Percentiles rank a stretch among this genome's conserved stretches.
These are phyloP conservation scores for Cerceris ruficornis DNA, from an alignment of 2,888 invertebrate species.

Conservation along the genomic window DNA sequence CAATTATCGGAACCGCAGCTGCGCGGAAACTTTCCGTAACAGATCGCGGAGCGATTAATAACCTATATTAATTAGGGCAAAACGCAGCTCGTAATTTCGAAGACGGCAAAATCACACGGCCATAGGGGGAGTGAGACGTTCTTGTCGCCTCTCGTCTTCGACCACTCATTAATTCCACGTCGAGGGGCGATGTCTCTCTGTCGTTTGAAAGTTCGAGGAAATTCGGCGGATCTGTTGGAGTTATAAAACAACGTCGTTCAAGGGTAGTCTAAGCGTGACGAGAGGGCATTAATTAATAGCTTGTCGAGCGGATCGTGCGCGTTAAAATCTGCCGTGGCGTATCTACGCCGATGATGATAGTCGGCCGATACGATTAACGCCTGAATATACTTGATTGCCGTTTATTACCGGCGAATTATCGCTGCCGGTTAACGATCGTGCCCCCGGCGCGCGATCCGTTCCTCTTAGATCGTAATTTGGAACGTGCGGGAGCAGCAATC, in stretches of 20 bases:
- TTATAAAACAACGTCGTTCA: constrained; percentile 27
- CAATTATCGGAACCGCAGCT: constrained; percentile 66
- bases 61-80: constrained; percentile 68
- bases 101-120: constrained; percentile 60
- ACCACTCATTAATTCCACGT: constrained; percentile 60
- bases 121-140: background rate
- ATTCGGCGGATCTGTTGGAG: background rate
- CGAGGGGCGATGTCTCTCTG: constrained; percentile 19
- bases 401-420: constrained; percentile 22
- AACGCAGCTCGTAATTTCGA: constrained; percentile 51
- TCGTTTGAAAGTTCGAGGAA: constrained; percentile 10
- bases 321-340: background rate
- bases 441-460: background rate
- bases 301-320: background rate
- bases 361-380: constrained; percentile 29
- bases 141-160: constrained; percentile 48
- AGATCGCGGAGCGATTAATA: constrained; percentile 68
- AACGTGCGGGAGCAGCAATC: too few relatives aligned
- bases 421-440: constrained; percentile 24
- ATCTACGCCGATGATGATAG: constrained; percentile 8
- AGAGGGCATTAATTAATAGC: constrained; percentile 38
- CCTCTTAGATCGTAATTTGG: background rate
- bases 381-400: constrained; percentile 24
- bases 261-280: background rate
- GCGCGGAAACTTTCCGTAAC: constrained; percentile 66